phyloP scores from a whole-genome alignment of 2,797 vertebrate genomes.

The Gadopsis bispinosus region DNA sequence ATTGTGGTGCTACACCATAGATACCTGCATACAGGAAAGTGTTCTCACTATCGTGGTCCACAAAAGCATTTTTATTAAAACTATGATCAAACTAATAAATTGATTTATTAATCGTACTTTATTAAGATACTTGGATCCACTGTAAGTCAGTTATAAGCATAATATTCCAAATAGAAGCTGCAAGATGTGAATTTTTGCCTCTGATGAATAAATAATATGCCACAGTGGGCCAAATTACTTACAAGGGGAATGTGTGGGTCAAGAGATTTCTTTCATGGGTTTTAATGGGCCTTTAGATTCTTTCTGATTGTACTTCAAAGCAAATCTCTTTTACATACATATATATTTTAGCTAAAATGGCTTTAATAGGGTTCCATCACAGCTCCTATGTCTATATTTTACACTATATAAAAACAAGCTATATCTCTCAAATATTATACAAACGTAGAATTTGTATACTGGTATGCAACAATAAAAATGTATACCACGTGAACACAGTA shows the following conservation, averaged over 20 bases:
- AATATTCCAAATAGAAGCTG: neutral
- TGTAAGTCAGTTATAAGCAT: constrained; percentile 10
- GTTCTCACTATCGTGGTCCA: no score
- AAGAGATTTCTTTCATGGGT: neutral
- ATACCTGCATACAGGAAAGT: neutral
- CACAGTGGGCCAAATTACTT: constrained; percentile 12
- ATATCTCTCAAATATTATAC: neutral
- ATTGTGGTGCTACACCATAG: neutral
- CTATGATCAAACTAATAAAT: neutral
- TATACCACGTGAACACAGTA: neutral
- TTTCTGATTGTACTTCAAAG: neutral
- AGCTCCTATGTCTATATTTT: neutral
- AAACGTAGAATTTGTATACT: no score
- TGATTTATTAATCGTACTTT: neutral
- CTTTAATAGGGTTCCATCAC: neutral
- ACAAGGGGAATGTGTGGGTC: neutral
- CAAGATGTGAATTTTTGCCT: neutral
- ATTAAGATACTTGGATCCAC: neutral
- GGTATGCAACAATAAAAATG: neutral
- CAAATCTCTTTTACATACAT: no score
- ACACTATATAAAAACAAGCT: neutral
- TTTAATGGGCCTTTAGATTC: neutral
- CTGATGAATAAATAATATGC: constrained; percentile 22
- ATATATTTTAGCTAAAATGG: no score
- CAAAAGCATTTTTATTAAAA: no score